Evolutionary conservation across 2,797 vertebrate species (phyloP).

Genomic region (Tokudaia muenninki): DNA sequence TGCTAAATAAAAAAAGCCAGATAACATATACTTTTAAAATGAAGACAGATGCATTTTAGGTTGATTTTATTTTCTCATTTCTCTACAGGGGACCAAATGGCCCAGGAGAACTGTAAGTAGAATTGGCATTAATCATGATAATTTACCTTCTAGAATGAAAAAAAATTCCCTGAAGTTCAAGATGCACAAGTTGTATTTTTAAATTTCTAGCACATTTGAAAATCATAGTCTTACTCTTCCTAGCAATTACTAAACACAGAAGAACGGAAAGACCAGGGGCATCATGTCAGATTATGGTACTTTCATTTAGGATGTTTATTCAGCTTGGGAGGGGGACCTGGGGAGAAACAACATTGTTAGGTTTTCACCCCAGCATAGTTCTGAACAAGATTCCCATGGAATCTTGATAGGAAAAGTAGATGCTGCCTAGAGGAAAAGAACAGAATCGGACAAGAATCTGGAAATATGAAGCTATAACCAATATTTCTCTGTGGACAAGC

Average conservation of each 20-base stretch:
- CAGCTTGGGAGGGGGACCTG: background rate
- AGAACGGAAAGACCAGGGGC: constrained; percentile 48
- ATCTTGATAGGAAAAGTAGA: constrained; percentile 48
- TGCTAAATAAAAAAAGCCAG: constrained; percentile 57
- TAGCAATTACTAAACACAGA: constrained; percentile 57
- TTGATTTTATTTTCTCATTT: constrained; percentile 79
- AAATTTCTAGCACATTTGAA: constrained; percentile 69
- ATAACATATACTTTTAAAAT: constrained; percentile 65
- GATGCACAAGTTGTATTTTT: constrained; percentile 36
- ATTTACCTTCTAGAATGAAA: constrained; percentile 68
- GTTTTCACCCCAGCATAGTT: constrained; percentile 65
- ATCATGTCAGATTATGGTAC: constrained; percentile 45
- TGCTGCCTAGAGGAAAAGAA: constrained; percentile 53
- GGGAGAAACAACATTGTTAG: background rate
- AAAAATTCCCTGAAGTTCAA: constrained; percentile 31
- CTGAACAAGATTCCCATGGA: constrained; percentile 62
- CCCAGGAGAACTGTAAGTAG: constrained; percentile 42
- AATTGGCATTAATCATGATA: constrained; percentile 76
- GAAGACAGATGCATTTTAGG: constrained; percentile 71
- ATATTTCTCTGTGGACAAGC: background rate
- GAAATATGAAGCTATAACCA: constrained; percentile 15
- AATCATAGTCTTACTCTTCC: constrained; percentile 63
- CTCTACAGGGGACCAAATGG: constrained; percentile 56
- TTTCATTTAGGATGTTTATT: constrained; percentile 71
- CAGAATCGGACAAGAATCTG: constrained; percentile 5